Evolutionary conservation across 2,888 invertebrate species (phyloP).

Genomic region (Neoitamus cyanurus): DNA sequence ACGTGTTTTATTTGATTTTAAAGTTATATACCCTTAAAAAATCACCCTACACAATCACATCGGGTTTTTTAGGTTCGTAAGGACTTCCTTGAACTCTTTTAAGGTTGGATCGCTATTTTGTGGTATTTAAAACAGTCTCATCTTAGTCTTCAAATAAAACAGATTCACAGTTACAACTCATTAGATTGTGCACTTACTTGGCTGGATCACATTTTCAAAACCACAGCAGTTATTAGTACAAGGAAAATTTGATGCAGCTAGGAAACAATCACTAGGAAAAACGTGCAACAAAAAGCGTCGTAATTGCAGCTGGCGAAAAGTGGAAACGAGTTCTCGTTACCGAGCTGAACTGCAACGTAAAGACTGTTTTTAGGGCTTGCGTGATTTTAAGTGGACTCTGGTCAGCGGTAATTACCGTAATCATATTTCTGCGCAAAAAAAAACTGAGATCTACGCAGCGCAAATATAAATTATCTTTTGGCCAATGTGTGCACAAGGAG

Average conservation of each 20-base stretch:
- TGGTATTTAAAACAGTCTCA: no score
- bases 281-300: neutral
- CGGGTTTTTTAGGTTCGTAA: no score
- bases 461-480: neutral
- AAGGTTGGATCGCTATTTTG: no score
- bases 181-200: no score
- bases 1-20: no score
- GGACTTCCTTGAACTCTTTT: no score
- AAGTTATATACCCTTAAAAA: no score
- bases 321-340: constrained; percentile 23
- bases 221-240: neutral
- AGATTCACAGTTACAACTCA: no score
- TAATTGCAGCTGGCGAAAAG: constrained; percentile 15
- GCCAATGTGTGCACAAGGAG: neutral
- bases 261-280: neutral
- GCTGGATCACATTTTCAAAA: no score
- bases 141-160: no score
- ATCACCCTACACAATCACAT: no score
- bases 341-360: neutral
- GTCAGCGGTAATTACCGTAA: constrained; percentile 19
- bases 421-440: neutral
- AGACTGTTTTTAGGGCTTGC: neutral
- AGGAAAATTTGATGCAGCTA: neutral
- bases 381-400: constrained; percentile 16
- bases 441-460: neutral